phyloP scores from a whole-genome alignment of 35 echinoderm and acorn worm genomes.

The Ophioderma brevispina region DNA sequence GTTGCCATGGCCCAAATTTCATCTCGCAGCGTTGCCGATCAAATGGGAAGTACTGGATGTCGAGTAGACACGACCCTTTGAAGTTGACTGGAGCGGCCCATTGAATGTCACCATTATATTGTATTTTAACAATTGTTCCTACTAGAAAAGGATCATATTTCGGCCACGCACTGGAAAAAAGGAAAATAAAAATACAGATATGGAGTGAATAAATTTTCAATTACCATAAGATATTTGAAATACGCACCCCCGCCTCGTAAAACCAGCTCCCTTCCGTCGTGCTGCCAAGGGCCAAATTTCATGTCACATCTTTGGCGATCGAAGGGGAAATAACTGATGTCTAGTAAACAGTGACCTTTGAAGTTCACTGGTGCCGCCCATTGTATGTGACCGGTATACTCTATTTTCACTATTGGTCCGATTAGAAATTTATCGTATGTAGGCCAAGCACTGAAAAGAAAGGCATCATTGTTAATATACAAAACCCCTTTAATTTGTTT shows the following conservation, averaged over 20 bases:
- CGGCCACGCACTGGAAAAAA: conserved; percentile 54
- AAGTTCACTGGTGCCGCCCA: conserved; percentile 98
- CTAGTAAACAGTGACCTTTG: conserved; percentile 74
- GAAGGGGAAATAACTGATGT: conserved; percentile 90
- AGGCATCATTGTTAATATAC: no score
- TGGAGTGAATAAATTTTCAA: not conserved
- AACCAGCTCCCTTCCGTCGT: conserved; percentile 77
- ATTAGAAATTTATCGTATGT: conserved; percentile 66
- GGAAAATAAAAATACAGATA: not conserved
- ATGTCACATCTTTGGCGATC: conserved; percentile 87
- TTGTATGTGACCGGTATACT: conserved; percentile 65
- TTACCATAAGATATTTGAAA: not conserved
- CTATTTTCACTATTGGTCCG: conserved; percentile 74
- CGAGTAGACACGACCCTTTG: conserved; percentile 73
- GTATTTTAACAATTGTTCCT: conserved; percentile 77
- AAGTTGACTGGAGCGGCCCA: conserved; percentile 98
- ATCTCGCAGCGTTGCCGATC: conserved; percentile 87
- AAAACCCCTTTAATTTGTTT: no score
- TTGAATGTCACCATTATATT: conserved; percentile 64
- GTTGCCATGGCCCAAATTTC: conserved; percentile 98
- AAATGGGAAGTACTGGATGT: conserved; percentile 90
- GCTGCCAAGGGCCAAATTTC: conserved; percentile 98
- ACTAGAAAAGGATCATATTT: conserved; percentile 66
- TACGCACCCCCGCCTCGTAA: conserved; percentile 37
- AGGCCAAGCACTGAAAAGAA: conserved; percentile 48